Conservation (phyloP, 35 echinoderm and acorn worm genomes). For the Amphiura filiformis region DNA sequence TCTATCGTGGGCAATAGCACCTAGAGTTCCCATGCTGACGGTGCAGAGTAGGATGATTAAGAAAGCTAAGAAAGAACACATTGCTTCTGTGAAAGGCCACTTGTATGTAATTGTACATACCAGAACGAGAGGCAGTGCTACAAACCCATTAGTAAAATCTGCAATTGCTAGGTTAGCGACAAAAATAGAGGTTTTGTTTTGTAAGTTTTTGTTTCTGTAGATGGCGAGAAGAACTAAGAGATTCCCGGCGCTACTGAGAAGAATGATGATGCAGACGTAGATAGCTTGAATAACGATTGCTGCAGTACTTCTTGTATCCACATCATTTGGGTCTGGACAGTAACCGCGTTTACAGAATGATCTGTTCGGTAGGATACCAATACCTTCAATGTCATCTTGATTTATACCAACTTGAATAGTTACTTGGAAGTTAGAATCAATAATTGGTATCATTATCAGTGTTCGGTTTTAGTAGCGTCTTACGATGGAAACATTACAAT, state of each 20-base stretch:
- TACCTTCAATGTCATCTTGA: no score
- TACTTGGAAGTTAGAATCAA: no score
- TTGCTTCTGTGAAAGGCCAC: constrained; percentile 38
- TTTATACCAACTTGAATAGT: no score
- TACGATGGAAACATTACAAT: no score
- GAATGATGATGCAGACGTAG: constrained; percentile 42
- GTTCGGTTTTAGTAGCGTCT: no score
- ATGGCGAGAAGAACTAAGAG: constrained; percentile 57
- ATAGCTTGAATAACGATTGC: constrained; percentile 7
- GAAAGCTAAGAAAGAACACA: constrained; percentile 44
- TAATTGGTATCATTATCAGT: no score
- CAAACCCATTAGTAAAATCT: constrained; percentile 49
- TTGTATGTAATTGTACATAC: constrained; percentile 32
- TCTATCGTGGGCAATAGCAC: constrained; percentile 66
- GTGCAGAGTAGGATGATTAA: constrained; percentile 30
- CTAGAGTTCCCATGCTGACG: constrained; percentile 58
- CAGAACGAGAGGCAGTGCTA: constrained; percentile 50
- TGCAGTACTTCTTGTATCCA: not conserved
- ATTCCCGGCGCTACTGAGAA: constrained; percentile 57
- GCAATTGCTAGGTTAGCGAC: constrained; percentile 66
- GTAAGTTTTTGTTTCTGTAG: constrained; percentile 28
- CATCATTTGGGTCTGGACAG: not conserved
- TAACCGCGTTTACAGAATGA: not conserved
- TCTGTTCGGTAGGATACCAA: not conserved
- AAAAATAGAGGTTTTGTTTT: constrained; percentile 66